Evolutionary conservation across 2,888 invertebrate species (phyloP).

Genomic region (Lycocerus yunnanus): DNA sequence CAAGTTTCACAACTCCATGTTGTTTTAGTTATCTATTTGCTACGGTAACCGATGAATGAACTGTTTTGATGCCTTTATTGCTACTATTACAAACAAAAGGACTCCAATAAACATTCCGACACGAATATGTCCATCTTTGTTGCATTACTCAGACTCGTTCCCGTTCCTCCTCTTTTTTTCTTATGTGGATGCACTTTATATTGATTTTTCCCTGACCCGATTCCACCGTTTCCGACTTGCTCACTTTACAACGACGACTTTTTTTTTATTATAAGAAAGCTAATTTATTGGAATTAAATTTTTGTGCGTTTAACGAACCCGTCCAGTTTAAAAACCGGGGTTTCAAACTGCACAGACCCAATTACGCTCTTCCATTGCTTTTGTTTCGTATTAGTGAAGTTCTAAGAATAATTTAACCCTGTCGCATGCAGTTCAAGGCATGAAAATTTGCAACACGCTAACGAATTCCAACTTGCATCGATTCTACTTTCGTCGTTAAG

Average conservation of each 20-base stretch:
- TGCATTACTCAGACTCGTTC: slow-evolving; percentile 37
- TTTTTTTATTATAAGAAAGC: neutral
- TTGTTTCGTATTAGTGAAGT: slow-evolving; percentile 21
- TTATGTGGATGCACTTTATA: slow-evolving; percentile 32
- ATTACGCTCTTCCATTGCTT: slow-evolving; percentile 21
- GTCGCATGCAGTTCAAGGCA: slow-evolving; percentile 47
- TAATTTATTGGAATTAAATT: neutral
- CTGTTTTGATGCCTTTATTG: slow-evolving; percentile 53
- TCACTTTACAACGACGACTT: slow-evolving; percentile 17
- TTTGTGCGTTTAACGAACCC: slow-evolving; percentile 7
- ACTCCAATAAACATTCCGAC: slow-evolving; percentile 49
- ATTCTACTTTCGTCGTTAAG: slow-evolving; percentile 42
- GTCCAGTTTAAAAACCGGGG: neutral
- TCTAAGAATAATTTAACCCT: slow-evolving; percentile 48
- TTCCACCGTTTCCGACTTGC: slow-evolving; percentile 19
- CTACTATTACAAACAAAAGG: slow-evolving; percentile 52
- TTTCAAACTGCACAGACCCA: slow-evolving; percentile 18
- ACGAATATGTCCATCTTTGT: slow-evolving; percentile 45
- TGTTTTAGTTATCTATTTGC: slow-evolving; percentile 51
- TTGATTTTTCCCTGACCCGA: slow-evolving; percentile 33
- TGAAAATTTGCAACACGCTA: slow-evolving; percentile 46
- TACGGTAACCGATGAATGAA: slow-evolving; percentile 50
- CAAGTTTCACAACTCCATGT: slow-evolving; percentile 49
- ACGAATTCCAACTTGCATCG: slow-evolving; percentile 44
- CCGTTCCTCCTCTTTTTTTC: slow-evolving; percentile 40